Base-by-base conservation (phyloP, 2,113 vertebrate genomes). In the Montifringilla adamsi region DNA sequence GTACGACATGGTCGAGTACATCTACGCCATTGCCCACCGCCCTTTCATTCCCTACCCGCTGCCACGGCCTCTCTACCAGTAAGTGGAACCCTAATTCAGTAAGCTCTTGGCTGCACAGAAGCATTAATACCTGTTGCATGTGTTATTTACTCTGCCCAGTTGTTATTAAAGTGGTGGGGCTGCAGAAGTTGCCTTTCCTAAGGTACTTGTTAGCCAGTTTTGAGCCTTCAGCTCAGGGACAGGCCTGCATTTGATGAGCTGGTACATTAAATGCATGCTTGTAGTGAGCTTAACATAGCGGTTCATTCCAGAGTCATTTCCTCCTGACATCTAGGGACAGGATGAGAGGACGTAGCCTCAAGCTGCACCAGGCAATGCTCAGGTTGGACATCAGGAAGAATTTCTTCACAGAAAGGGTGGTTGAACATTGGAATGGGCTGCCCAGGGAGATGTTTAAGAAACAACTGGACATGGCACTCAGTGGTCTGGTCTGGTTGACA, bases 1-100 rank as follows among this genome's bases (percentile, higher is more conserved):
- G 27, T 97, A 99, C 8, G 98, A 99, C 89, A 94, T 99, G 96
- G 98, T 99, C 9, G 97, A 98, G 73, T 99, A 99, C 59, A 21
- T 99, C 78, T 99, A 98, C 3, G 94, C 96, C 0, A 44, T 99
- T 63, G 73, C 97, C 22, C 98, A 99, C 94, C 97, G 98, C 68
- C 83, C 97, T 13, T 99, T 98, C 86, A 2, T 99, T 30, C 94
- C 98, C 1, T 99, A 99, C 89, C 98, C 98, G 0, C 6, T 99
- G 78, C 99, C 99, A 53, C 98, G 97, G 16, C 98, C 98, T 37
- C 79, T 99, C 22, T 99, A 98, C 93, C 98, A 92, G 99, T 99
- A 98, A 98, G 99, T 97, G 59, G 31, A 15, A 49, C n/a, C 15
- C 26, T 43, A 11, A 5, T 46, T 86, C 18, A 26, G 11, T 13